Percentiles rank a stretch among this genome's conserved stretches.
Evolutionary conservation across 1,140 invertebrate genomes (phyloP).

Genomic region (Hyles vespertilio): DNA sequence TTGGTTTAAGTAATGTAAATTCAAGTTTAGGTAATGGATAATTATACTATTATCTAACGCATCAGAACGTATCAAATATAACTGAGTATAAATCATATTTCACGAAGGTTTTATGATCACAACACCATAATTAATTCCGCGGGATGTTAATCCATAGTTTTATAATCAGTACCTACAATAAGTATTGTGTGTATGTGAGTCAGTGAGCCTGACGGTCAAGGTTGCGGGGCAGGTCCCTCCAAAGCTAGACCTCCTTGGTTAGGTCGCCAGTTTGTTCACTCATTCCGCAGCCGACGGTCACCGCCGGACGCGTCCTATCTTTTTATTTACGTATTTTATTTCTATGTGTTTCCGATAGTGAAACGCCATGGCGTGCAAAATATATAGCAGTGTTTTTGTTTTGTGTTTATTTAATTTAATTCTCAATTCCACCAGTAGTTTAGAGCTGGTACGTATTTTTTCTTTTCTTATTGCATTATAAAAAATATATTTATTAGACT

Average conservation of each 20-base stretch:
- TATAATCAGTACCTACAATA: conserved; percentile 7
- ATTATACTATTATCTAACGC: too few species aligned
- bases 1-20: too few species aligned
- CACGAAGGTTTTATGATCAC: too few species aligned
- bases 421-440: conserved; percentile 33
- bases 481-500: neutral
- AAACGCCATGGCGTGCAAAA: conserved; percentile 24
- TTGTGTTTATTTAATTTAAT: conserved; percentile 42
- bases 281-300: conserved; percentile 13
- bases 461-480: neutral
- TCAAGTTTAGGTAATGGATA: too few species aligned
- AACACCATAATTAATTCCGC: too few species aligned
- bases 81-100: too few species aligned
- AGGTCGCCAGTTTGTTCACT: conserved; percentile 29
- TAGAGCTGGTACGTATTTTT: conserved; percentile 5
- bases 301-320: conserved; percentile 6
- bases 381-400: conserved; percentile 30
- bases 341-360: conserved; percentile 3
- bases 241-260: conserved; percentile 21
- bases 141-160: too few species aligned
- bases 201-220: conserved; percentile 53
- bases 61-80: too few species aligned
- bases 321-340: neutral
- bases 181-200: conserved; percentile 37
- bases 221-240: conserved; percentile 36